phyloP scores from a whole-genome alignment of 1,140 invertebrate species.

The Olivierus martensii region DNA sequence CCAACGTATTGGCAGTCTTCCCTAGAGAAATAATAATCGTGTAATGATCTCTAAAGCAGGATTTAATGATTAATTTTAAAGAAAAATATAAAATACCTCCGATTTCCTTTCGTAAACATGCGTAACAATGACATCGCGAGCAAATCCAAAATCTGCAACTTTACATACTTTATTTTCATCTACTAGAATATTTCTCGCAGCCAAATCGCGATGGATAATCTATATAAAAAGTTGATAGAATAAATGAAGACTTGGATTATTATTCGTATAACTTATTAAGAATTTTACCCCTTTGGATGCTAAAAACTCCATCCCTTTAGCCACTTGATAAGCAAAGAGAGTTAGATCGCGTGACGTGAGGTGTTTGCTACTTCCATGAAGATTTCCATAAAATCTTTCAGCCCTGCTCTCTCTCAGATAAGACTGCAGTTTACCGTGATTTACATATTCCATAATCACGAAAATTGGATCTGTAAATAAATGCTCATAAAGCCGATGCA shows the following conservation, averaged over 20 bases:
- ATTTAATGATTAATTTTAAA: too few species aligned
- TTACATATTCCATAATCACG: conserved; percentile 84
- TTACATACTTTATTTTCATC: conserved; percentile 74
- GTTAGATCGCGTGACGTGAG: conserved; percentile 39
- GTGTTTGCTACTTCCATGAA: conserved; percentile 5
- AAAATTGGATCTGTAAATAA: conserved; percentile 64
- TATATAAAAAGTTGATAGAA: conserved; percentile 2
- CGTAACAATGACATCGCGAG: conserved; percentile 57
- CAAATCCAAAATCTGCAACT: conserved; percentile 87
- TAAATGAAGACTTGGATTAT: too few species aligned
- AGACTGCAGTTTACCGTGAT: conserved; percentile 76
- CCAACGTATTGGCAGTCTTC: conserved; percentile 78
- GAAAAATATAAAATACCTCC: conserved; percentile 37
- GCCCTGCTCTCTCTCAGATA: conserved; percentile 46
- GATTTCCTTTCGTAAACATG: conserved; percentile 83
- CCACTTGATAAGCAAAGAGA: conserved; percentile 80
- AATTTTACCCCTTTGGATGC: conserved; percentile 53
- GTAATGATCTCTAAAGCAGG: too few species aligned
- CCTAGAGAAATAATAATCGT: conserved; percentile 7
- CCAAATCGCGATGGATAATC: conserved; percentile 69
- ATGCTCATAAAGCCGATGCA: too few species aligned
- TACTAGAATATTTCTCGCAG: conserved; percentile 80
- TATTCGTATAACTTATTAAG: background rate
- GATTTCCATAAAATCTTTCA: conserved; percentile 13
- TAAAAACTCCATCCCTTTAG: conserved; percentile 80